Base-by-base conservation (phyloP, 2,113 vertebrate genomes). In the Thinocorus orbignyianus region DNA sequence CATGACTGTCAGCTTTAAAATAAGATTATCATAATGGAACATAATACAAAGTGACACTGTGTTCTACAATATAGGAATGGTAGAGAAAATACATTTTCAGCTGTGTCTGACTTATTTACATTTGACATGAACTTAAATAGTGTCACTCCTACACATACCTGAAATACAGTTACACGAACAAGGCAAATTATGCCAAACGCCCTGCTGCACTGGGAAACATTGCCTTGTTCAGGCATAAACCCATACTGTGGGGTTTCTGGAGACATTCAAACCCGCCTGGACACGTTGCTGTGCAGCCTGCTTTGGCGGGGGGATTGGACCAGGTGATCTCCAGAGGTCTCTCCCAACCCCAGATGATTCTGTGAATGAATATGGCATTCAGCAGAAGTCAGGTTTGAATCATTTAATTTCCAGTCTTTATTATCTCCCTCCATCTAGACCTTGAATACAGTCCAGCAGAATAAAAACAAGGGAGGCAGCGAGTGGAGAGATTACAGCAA, bases 71-170 rank as follows among this genome's bases (percentile, higher is more conserved):
- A 96, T 31, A 93, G 81, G 37, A 18, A 83, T 52, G 41, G 30
- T 39, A 84, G 39, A 81, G 55, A 81, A 97, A 96, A 95, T 86
- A 92, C 17, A 35, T 96, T 97, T 90, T 64, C 77, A 91, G 79
- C 79, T 78, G 57, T 48, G 46, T 96, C 87, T 96, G 69, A 70
- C 85, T 97, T 98, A 96, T 95, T 98, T 97, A 96, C 91, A 93
- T 97, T 97, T 97, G 69, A 70, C 73, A 58, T 93, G 96, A 96
- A 93, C 91, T 97, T 88, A 95, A 97, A 84, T 88, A 92, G 79
- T 57, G 28, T 92, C 70, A 87, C 73, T 93, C 85, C 86, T 94
- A 91, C 64, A 82, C 74, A 61, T 20, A 74, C n/a, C 54, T 95
- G 76, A 62, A 90, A 88, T 71, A 54, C 2, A 82, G 55, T 55